Evolutionary conservation across 2,113 vertebrate genomes (phyloP).

Genomic region (Chaetura pelagica): DNA sequence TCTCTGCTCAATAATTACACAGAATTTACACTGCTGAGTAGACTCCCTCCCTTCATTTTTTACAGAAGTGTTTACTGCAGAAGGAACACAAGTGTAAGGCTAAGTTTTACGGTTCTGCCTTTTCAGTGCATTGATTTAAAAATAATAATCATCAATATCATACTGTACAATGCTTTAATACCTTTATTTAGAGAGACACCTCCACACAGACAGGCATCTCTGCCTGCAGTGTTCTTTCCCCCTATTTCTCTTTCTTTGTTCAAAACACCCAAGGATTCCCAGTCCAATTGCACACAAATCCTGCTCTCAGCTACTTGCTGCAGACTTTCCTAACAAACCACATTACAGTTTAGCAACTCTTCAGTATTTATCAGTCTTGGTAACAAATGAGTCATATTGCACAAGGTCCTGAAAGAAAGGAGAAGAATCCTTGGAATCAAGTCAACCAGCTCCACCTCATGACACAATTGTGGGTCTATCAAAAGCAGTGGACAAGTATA

Average conservation of each 20-base stretch:
- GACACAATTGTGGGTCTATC: background rate
- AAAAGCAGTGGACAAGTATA: background rate
- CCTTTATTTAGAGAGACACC: background rate
- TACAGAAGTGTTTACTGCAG: slow-evolving; percentile 43
- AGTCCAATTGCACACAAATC: background rate
- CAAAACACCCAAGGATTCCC: background rate
- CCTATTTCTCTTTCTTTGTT: background rate
- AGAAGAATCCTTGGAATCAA: background rate
- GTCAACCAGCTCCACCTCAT: background rate
- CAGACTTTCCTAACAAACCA: background rate
- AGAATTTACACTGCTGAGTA: slow-evolving; percentile 36
- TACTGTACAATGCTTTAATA: background rate
- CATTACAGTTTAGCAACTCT: background rate
- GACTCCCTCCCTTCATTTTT: slow-evolving; percentile 45
- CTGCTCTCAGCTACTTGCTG: background rate
- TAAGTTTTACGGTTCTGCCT: background rate
- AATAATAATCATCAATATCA: background rate
- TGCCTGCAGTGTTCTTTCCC: background rate
- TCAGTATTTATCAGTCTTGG: background rate
- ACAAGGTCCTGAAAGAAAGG: background rate
- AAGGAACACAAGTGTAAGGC: slow-evolving; percentile 4
- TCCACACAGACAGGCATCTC: background rate
- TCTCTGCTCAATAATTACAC: slow-evolving; percentile 55
- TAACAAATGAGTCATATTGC: background rate
- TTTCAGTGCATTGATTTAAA: slow-evolving; percentile 35